These are phyloP conservation scores for Tonatia bakeri DNA, from an alignment of 2,113 vertebrate genomes.

Conservation along the genomic window DNA sequence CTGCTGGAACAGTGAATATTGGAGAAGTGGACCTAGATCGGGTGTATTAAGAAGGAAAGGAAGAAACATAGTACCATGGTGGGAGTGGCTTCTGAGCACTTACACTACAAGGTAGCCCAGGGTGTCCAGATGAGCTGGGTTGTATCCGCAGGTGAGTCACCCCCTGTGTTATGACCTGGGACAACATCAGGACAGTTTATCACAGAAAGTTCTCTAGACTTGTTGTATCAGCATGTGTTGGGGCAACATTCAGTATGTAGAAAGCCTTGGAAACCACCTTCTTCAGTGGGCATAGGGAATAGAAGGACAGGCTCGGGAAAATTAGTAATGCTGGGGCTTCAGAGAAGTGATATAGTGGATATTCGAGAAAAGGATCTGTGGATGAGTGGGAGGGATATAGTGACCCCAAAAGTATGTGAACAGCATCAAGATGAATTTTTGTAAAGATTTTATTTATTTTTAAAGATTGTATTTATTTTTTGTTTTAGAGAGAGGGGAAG, in stretches of 20 bases:
- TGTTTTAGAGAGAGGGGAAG: no score
- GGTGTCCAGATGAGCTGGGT: neutral
- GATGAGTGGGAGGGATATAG: neutral
- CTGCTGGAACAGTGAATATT: neutral
- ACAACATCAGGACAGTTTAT: neutral
- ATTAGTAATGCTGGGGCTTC: neutral
- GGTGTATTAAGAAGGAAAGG: neutral
- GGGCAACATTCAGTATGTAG: neutral
- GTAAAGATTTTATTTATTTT: no score
- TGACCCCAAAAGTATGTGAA: neutral
- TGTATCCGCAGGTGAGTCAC: neutral
- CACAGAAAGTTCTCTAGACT: neutral
- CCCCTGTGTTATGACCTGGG: neutral
- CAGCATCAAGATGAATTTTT: neutral
- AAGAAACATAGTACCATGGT: neutral
- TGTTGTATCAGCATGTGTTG: neutral
- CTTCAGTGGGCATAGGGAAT: neutral
- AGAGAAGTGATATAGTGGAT: neutral
- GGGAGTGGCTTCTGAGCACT: neutral
- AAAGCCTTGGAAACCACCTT: neutral
- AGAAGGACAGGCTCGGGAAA: neutral
- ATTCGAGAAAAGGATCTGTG: neutral
- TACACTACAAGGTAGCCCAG: neutral
- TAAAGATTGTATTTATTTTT: no score
- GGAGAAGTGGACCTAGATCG: neutral